phyloP scores from a whole-genome alignment of 1,140 invertebrate species.

The Leptopilina clavipes region DNA sequence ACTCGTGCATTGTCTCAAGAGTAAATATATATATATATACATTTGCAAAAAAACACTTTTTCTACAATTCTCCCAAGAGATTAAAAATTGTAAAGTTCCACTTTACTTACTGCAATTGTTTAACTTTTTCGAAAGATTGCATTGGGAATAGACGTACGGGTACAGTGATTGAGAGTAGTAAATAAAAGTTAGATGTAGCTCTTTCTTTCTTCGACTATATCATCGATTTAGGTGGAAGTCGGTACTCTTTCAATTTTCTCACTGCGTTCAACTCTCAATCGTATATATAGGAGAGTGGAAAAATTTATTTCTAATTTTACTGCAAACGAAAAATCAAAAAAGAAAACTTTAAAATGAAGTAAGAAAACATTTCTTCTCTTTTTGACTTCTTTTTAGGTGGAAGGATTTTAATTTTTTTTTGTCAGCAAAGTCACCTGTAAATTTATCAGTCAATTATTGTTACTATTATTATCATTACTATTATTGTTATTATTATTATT shows the following conservation, averaged over 20 bases:
- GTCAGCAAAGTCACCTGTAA: no score
- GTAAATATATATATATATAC: background rate
- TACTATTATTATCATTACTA: no score
- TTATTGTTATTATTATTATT: no score
- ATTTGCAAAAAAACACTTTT: background rate
- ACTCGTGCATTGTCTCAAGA: no score
- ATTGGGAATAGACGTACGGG: background rate
- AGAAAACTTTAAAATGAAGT: background rate
- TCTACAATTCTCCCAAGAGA: background rate
- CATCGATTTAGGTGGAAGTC: constrained; percentile 4
- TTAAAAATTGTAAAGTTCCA: background rate
- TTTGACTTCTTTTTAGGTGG: no score
- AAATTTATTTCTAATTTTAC: background rate
- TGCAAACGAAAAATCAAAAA: background rate
- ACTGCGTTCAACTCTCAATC: background rate
- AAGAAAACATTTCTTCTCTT: no score
- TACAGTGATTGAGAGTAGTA: background rate
- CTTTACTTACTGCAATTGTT: constrained; percentile 18
- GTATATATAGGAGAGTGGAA: background rate
- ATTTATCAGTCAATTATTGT: no score
- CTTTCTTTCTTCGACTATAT: background rate
- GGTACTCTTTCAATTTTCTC: background rate
- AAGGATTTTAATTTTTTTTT: no score
- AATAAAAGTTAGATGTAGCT: constrained; percentile 2
- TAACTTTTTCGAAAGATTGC: constrained; percentile 14